Conservation (phyloP, 2,113 vertebrate genomes). For the Budorcas taxicolor region DNA sequence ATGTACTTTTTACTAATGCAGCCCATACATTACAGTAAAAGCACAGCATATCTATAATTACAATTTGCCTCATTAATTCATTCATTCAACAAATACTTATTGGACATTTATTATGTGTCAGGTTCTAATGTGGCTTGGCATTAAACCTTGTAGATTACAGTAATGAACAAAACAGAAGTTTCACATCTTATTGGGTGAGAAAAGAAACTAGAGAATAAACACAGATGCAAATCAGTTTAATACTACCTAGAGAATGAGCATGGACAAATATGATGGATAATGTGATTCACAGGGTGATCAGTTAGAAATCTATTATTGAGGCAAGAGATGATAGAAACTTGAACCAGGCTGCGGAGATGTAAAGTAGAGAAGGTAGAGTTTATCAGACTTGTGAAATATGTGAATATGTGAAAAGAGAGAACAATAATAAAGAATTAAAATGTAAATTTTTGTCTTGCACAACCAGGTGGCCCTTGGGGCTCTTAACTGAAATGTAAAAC, state of each 20-base stretch:
- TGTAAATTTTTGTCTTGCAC: not conserved
- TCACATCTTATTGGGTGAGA: not conserved
- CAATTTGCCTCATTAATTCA: not conserved
- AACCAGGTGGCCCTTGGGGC: not conserved
- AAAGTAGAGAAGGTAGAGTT: not conserved
- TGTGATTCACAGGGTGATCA: not conserved
- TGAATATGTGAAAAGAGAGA: not conserved
- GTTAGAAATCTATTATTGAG: not conserved
- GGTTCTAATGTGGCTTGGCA: not conserved
- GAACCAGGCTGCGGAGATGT: not conserved
- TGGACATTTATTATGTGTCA: not conserved
- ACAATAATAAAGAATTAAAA: not conserved
- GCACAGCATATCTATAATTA: not conserved
- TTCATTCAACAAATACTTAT: not conserved
- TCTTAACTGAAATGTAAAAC: not conserved
- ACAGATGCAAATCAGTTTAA: not conserved
- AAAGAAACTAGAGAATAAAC: not conserved
- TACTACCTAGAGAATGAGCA: not conserved
- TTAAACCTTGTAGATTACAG: not conserved
- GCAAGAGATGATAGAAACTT: not conserved
- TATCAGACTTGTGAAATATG: not conserved
- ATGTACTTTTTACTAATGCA: not conserved
- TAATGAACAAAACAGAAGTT: not conserved
- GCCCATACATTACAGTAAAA: not conserved
- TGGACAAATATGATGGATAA: not conserved